Base-by-base conservation (phyloP, 2,797 vertebrate genomes). In the Todus mexicanus region DNA sequence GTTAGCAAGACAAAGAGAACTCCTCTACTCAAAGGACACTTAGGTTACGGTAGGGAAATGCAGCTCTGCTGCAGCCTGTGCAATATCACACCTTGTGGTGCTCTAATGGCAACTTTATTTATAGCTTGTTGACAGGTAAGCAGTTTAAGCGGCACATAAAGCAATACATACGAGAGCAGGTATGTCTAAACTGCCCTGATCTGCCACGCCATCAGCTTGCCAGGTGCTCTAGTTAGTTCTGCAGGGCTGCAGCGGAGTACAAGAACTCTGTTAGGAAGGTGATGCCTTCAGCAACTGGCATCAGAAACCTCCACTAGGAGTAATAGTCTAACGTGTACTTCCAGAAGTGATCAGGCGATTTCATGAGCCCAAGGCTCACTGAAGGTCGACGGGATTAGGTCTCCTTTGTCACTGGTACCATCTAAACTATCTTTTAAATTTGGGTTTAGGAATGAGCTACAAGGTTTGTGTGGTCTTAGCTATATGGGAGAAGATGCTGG, bases 121-220 rank as follows among this genome's bases (percentile, higher is more conserved):
- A 89, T 89, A 78, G 89, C 79, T 86, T 86, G 91, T 86, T 82
- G 87, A 94, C 82, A 95, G 76, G 82, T 88, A 91, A 93, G 86
- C 68, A 42, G 31, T 91, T 90, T 89, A 75, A 73, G 31, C 0
- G 0, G 70, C 76, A 37, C 59, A 33, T 42, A 56, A 51, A 78
- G 79, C 51, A 78, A 8, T 85, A 57, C 40, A 4, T 80, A 27
- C 0, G 9, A 65, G 71, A 74, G 29, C 56, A 90, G 84, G 76
- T 73, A 72, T 42, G 33, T 63, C 74, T 81, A 8, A 70, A 48
- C 64, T 51, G 50, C 0, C 1, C 64, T 56, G 76, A 38, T 71
- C 35, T 83, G 74, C 57, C n/a, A 6, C 3, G 5, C 48, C 59
- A 33, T 76, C 64, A 53, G 29, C 74, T 66, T 53, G 31, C 51